These are phyloP conservation scores for Phenganax marumi DNA, from an alignment of 92 coral and sea anemone genomes.

Conservation along the genomic window DNA sequence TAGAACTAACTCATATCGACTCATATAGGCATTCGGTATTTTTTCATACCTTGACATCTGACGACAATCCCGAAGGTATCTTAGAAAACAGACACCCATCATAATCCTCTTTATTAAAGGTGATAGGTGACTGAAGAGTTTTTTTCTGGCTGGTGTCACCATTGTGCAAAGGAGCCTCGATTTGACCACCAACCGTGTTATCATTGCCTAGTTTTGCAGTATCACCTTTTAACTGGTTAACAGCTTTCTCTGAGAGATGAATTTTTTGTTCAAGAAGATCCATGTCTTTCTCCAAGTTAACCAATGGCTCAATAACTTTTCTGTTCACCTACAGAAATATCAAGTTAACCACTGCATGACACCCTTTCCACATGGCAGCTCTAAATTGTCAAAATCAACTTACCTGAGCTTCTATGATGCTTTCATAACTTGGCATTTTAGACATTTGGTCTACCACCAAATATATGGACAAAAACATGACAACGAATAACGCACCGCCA, in stretches of 20 bases:
- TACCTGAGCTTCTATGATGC: conserved; percentile 79
- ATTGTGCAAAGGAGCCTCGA: conserved; percentile 7
- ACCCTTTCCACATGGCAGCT: background rate
- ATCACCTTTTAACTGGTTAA: conserved; percentile 63
- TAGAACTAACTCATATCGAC: background rate
- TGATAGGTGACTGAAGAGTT: background rate
- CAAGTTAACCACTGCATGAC: background rate
- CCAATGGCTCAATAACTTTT: conserved; percentile 74
- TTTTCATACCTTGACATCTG: conserved; percentile 80
- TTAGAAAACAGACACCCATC: conserved; percentile 88
- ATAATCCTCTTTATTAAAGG: conserved; percentile 39
- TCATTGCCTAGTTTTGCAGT: conserved; percentile 50
- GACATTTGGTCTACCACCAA: conserved; percentile 94
- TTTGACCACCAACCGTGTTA: conserved; percentile 1
- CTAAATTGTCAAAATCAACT: background rate
- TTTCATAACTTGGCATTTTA: conserved; percentile 77
- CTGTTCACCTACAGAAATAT: conserved; percentile 42
- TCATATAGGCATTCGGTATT: background rate
- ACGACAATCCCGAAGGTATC: conserved; percentile 75
- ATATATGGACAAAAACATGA: conserved; percentile 85
- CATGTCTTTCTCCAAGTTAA: conserved; percentile 77
- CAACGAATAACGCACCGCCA: conserved; percentile 97
- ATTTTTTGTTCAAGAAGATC: conserved; percentile 69
- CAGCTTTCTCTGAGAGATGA: conserved; percentile 79
- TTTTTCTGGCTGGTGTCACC: conserved; percentile 12